Evolutionary conservation across 2,113 vertebrate species (phyloP).

Genomic region (Neogale vison): DNA sequence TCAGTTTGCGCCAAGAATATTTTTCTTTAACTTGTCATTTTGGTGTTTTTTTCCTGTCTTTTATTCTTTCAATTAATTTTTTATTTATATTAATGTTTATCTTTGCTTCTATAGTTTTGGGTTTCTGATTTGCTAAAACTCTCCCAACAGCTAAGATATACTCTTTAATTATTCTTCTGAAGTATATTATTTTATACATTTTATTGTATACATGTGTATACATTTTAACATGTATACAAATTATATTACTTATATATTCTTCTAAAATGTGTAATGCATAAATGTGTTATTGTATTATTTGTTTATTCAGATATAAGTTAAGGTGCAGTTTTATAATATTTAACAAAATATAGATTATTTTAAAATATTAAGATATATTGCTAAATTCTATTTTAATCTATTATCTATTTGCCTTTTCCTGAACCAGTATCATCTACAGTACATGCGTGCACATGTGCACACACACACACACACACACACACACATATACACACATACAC

Average conservation of each 20-base stretch:
- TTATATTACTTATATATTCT: neutral
- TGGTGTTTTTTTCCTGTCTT: neutral
- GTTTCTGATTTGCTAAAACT: neutral
- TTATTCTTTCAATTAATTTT: neutral
- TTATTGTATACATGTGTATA: neutral
- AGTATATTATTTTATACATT: neutral
- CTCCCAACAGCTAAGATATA: neutral
- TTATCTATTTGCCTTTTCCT: neutral
- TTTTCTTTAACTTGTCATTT: neutral
- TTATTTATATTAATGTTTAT: neutral
- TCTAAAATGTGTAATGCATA: neutral
- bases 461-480: neutral
- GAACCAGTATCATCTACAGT: neutral
- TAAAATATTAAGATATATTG: neutral
- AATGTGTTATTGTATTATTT: neutral
- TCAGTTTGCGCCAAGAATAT: neutral
- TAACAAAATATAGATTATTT: neutral
- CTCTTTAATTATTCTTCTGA: neutral
- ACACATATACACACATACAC: neutral
- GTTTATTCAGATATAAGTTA: neutral
- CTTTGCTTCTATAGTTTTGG: neutral
- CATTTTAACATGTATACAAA: neutral
- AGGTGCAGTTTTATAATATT: neutral
- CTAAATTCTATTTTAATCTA: neutral
- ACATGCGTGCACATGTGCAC: fast-evolving